These are phyloP conservation scores for Nasonia giraulti DNA, from an alignment of 1,140 invertebrate genomes.

Conservation along the genomic window DNA sequence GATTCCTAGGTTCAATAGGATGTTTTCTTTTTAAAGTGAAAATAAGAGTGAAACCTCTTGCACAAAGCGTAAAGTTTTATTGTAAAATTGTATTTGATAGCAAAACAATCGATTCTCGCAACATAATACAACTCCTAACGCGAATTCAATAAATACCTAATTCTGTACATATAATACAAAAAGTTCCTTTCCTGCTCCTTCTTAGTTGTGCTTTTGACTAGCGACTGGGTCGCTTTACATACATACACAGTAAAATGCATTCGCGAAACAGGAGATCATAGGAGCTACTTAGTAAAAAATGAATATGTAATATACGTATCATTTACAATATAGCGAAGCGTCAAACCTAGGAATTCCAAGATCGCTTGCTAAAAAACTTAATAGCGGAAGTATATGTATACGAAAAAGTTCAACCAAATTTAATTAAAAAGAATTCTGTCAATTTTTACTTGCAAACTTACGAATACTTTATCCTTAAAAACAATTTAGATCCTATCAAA, in stretches of 20 bases:
- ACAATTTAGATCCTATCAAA: neutral
- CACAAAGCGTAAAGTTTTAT: neutral
- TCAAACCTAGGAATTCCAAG: conserved; percentile 43
- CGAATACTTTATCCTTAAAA: neutral
- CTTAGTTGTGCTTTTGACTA: neutral
- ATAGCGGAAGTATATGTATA: conserved; percentile 38
- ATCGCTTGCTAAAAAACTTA: conserved; percentile 3
- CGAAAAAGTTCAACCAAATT: conserved; percentile 47
- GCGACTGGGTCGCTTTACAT: neutral
- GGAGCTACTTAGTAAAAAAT: neutral
- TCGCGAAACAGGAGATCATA: conserved; percentile 4
- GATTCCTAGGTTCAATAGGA: conserved; percentile 40
- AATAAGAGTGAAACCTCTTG: neutral
- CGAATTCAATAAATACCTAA: neutral
- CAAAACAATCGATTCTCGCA: neutral
- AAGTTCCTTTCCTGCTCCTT: neutral
- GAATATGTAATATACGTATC: neutral
- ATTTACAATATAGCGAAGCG: neutral
- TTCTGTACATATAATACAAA: neutral
- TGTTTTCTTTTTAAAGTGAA: neutral
- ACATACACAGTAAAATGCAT: neutral
- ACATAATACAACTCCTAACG: neutral
- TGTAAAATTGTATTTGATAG: neutral
- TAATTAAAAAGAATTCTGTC: conserved; percentile 45
- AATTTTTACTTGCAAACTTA: neutral